Base-by-base conservation (phyloP, 2,797 vertebrate species). In the Harpagifer antarcticus region DNA sequence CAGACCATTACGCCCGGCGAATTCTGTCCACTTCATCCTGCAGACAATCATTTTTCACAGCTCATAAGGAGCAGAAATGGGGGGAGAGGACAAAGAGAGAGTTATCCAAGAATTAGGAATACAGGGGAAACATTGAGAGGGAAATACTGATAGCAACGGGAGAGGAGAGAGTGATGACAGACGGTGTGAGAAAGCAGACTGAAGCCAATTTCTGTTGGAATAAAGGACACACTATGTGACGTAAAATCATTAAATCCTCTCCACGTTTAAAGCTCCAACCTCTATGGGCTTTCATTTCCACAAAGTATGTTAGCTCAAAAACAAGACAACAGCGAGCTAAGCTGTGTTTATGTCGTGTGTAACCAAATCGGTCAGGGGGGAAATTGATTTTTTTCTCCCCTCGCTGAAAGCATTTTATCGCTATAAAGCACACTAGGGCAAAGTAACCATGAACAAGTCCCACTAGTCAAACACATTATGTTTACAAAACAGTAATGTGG, bases 31-130 rank as follows among this genome's bases (percentile, higher is more conserved):
- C 90, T 91, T 91, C 89, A 93, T 92, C 89, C 90, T 77, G 84
- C 86, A 87, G 88, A 90, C 85, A 76, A 87, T 91, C 91, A 92
- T 93, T 93, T 92, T 92, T 93, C 92, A 93, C 92, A 92, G 88
- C 89, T 92, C 91, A 88, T 88, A 88, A 91, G 90, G 49, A 78
- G 86, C 87, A 88, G 84, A 81, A 91, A 89, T 86, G 81, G 91
- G 77, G 68, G 64, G 49, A 37, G 66, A 45, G 48, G 49, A 53
- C 3, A 19, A 55, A 23, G 62, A 70, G 69, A 77, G 68, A 74
- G 73, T 49, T 67, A 72, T 64, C 65, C 62, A 68, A 74, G 74
- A 86, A 79, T 83, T 72, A 85, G 69, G 75, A 88, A 80, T 71
- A 84, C 45, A 52, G 77, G 70, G 68, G 9, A 55, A 57, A 80